Percentiles rank a stretch among this genome's conserved stretches.
phyloP scores from a whole-genome alignment of 2,113 vertebrate genomes.

The Pedionomus torquatus region DNA sequence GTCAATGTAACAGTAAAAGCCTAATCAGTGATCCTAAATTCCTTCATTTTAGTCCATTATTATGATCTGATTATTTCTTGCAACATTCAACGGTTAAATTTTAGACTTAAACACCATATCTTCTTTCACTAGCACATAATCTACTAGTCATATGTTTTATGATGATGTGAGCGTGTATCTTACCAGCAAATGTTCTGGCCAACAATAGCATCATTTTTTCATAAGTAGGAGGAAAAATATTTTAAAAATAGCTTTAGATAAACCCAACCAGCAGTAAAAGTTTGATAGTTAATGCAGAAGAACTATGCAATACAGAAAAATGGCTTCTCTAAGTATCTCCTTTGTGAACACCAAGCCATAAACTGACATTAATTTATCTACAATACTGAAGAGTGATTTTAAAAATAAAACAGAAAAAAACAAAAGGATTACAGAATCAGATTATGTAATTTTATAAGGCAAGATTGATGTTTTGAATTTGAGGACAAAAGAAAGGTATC shows the following conservation, averaged over 20 bases:
- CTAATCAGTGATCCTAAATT: background rate
- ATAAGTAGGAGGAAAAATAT: background rate
- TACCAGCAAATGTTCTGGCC: background rate
- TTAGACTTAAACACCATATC: background rate
- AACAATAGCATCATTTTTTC: slow-evolving; percentile 28
- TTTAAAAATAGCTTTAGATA: slow-evolving; percentile 26
- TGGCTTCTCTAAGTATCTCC: background rate
- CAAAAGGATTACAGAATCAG: background rate
- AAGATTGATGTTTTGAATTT: background rate
- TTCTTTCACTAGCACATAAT: slow-evolving; percentile 11
- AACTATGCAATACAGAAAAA: slow-evolving; percentile 4
- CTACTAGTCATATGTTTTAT: slow-evolving; percentile 9
- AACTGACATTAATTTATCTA: background rate
- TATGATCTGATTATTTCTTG: slow-evolving; percentile 1
- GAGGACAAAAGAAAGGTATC: background rate
- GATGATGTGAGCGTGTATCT: slow-evolving; percentile 22
- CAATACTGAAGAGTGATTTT: background rate
- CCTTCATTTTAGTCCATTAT: background rate
- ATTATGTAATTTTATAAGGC: background rate
- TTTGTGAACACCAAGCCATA: background rate
- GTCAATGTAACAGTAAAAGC: background rate
- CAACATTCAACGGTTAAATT: slow-evolving; percentile 5
- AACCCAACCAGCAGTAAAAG: background rate
- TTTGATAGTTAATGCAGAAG: slow-evolving; percentile 1
- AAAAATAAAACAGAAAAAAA: background rate